A percentile compares a stretch with the other conserved stretches of the same genome.
Evolutionary conservation across 1,140 invertebrate species (phyloP).

Genomic region (Amyelois transitella): DNA sequence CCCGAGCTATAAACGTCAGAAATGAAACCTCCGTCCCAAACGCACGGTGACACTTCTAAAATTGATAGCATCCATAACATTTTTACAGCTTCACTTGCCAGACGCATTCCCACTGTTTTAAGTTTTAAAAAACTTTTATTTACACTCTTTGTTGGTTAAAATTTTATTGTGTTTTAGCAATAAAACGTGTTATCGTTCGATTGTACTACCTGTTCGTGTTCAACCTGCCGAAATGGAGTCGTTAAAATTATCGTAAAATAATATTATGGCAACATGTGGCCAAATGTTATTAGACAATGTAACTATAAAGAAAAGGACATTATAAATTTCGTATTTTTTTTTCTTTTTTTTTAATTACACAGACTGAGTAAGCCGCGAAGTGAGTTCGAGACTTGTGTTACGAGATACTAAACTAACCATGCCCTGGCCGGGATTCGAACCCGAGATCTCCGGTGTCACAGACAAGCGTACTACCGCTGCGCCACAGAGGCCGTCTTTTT

Average conservation of each 20-base stretch:
- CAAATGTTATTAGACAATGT: background rate
- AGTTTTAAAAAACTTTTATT: slow-evolving; percentile 38
- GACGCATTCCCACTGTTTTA: slow-evolving; percentile 42
- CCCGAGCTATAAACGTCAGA: slow-evolving; percentile 47
- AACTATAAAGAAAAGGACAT: background rate
- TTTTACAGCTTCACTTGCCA: slow-evolving; percentile 45
- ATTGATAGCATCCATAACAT: slow-evolving; percentile 56
- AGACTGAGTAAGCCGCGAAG: no score
- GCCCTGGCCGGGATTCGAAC: no score
- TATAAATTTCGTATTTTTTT: no score
- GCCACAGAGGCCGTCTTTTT: no score
- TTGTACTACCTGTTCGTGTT: background rate
- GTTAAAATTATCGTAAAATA: background rate
- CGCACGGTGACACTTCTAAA: slow-evolving; percentile 41
- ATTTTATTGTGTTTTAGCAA: slow-evolving; percentile 45
- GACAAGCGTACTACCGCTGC: no score
- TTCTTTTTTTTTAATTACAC: no score
- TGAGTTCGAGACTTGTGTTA: no score
- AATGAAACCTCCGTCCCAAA: slow-evolving; percentile 39
- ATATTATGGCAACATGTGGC: background rate
- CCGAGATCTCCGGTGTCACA: no score
- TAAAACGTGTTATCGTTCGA: slow-evolving; percentile 26
- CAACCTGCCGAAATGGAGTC: background rate
- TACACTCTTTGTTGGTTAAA: slow-evolving; percentile 39
- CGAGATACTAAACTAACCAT: no score